Evolutionary conservation across 2,797 vertebrate species (phyloP), one percentile per base, ranked within the genome.

Genomic region (Myotis myotis): DNA sequence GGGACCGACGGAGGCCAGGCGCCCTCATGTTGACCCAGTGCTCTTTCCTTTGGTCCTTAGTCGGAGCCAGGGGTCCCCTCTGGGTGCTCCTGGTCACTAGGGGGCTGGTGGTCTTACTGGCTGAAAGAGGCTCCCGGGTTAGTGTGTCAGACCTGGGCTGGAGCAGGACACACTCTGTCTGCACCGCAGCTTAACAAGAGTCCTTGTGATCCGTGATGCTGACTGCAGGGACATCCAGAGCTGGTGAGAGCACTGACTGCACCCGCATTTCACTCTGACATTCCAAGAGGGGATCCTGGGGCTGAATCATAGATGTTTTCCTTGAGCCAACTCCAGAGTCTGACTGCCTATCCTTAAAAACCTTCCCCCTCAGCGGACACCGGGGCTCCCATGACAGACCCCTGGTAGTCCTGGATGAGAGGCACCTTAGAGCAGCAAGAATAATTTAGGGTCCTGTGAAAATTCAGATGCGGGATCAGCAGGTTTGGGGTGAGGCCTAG

Each of bases 201-300:
- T 15, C 49, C 36, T 60, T 22, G 20, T 0, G 17, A 41, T 3
- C 83, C 1, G 1, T 16, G 7, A 41, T 25, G n/a, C 15, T 6
- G 51, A 66, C 19, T 1, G 19, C 22, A 57, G 66, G 66, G 72
- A 28, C 0, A 3, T 19, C 72, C 53, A 22, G 60, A 57, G 30
- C 8, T 47, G 51, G 17, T 9, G 11, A 80, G 4, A 51, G 36
- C 3, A 1, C 15, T 2, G 36, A 23, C 16, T 1, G 8, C 22
- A 33, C 47, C 68, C 72, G 36, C n/a, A 16, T 1, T 8, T 20
- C 22, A 3, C 41, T 2, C 23, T 8, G 25, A 62, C 70, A 30
- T 23, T 68, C 81, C 6, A 9, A 33, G 47, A 57, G 44, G 10
- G 15, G n/a, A 53, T 25, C 23, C 25, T 3, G 47, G 49, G 76